Evolutionary conservation across 2,113 vertebrate species (phyloP).

Genomic region (Scomber scombrus): DNA sequence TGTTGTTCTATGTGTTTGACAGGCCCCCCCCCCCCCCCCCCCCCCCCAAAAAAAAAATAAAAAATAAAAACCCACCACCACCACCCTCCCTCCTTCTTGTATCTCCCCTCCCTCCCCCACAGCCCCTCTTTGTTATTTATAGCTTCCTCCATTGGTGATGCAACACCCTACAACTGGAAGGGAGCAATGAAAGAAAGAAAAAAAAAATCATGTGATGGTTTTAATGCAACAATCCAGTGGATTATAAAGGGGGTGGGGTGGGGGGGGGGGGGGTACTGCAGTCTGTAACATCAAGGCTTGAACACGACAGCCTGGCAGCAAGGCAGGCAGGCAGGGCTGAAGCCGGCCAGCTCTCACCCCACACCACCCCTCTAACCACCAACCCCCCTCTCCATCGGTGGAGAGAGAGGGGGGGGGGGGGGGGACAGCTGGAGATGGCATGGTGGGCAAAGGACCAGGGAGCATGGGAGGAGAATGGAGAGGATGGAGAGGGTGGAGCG

Average conservation of each 20-base stretch:
- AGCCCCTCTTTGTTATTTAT: conserved; percentile 72
- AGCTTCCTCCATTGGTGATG: conserved; percentile 71
- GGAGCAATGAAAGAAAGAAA: conserved; percentile 57
- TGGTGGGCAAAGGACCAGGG: conserved; percentile 44
- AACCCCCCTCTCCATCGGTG: conserved; percentile 27
- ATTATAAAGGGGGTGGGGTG: conserved; percentile 70
- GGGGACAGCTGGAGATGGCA: conserved; percentile 53
- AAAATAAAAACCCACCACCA: no score
- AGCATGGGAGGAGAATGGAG: conserved; percentile 33
- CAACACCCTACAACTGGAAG: conserved; percentile 65
- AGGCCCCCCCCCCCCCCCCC: conserved; percentile 6
- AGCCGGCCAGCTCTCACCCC: conserved; percentile 27
- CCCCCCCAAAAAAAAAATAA: no score
- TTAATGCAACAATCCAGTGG: conserved; percentile 74
- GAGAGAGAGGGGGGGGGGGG: conserved; percentile 48
- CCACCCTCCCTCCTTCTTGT: not conserved
- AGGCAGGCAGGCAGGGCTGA: conserved; percentile 7
- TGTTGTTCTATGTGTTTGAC: conserved; percentile 46
- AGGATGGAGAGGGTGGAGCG: conserved; percentile 40
- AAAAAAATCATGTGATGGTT: conserved; percentile 56
- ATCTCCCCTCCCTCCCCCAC: conserved; percentile 34
- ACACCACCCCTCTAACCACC: not conserved
- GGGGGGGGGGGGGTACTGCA: conserved; percentile 61
- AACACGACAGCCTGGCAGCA: conserved; percentile 41
- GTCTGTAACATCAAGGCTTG: conserved; percentile 61